A percentile compares a stretch with the other conserved stretches of the same genome.
Conservation (phyloP, 2,113 vertebrate species). For the Vulpes lagopus region DNA sequence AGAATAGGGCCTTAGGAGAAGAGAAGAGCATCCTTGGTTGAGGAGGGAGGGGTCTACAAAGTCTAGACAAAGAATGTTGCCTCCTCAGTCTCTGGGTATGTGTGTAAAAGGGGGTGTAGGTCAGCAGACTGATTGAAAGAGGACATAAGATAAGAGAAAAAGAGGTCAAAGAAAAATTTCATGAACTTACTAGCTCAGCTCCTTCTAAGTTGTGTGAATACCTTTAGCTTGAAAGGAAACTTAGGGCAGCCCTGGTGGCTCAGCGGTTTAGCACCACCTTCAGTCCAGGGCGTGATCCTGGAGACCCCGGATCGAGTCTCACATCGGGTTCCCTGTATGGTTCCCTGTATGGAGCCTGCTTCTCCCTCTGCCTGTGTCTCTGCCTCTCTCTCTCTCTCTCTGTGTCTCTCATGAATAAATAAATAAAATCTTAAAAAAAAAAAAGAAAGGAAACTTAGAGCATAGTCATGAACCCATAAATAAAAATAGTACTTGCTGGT, state of each 20-base stretch:
- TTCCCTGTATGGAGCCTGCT: too few species aligned
- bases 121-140: background rate
- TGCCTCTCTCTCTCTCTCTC: too few species aligned
- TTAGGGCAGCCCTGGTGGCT: background rate
- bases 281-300: too few species aligned
- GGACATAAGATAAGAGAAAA: background rate
- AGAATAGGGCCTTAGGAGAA: background rate
- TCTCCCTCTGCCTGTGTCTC: too few species aligned
- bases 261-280: too few species aligned
- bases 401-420: too few species aligned
- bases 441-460: background rate
- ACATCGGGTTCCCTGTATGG: fast-evolving
- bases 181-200: background rate
- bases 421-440: too few species aligned
- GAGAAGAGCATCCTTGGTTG: background rate
- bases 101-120: background rate
- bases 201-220: background rate
- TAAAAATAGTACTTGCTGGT: conserved; percentile 5
- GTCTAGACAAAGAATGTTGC: background rate
- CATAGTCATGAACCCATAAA: background rate
- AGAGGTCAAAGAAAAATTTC: background rate
- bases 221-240: background rate
- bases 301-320: too few species aligned
- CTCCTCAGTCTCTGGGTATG: background rate
- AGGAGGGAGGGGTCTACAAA: background rate